phyloP scores from a whole-genome alignment of 64 coral and sea anemone species.

The Porites australiensis region DNA sequence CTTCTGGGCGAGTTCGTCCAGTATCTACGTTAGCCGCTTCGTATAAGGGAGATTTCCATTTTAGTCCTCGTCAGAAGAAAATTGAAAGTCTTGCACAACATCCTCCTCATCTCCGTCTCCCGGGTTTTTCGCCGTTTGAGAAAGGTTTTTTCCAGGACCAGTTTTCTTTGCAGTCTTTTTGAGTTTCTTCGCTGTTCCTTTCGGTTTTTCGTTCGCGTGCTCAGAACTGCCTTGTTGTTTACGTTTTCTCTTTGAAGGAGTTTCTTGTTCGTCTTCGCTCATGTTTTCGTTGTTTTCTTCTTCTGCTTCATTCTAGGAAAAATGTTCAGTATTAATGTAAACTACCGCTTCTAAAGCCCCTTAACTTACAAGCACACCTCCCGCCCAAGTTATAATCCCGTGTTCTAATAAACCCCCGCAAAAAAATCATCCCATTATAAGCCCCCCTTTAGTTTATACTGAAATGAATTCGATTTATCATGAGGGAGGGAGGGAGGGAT shows the following conservation, averaged over 20 bases:
- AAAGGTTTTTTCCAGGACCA: background rate
- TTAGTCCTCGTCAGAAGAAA: slow-evolving; percentile 88
- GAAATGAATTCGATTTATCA: too few relatives aligned
- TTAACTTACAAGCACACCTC: too few relatives aligned
- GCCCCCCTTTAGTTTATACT: too few relatives aligned
- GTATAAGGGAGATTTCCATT: background rate
- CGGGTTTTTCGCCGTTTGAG: background rate
- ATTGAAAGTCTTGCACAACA: slow-evolving; percentile 82
- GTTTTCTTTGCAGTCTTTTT: slow-evolving; percentile 17
- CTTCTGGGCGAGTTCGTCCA: too few relatives aligned
- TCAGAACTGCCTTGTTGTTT: background rate
- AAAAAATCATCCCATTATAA: too few relatives aligned
- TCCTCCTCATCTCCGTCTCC: slow-evolving; percentile 57
- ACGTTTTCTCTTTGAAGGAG: slow-evolving; percentile 29
- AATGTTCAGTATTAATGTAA: background rate
- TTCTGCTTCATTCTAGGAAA: slow-evolving; percentile 31
- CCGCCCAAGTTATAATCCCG: too few relatives aligned
- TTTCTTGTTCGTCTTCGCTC: slow-evolving; percentile 34
- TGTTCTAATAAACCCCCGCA: too few relatives aligned
- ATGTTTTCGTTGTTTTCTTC: slow-evolving; percentile 28
- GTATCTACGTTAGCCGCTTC: background rate
- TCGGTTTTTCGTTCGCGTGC: slow-evolving; percentile 14
- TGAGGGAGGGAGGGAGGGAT: too few relatives aligned
- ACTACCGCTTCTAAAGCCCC: too few relatives aligned
- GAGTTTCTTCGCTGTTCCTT: slow-evolving; percentile 40